Evolutionary conservation across 2,113 vertebrate species (phyloP).

Genomic region (Colinus virginianus): DNA sequence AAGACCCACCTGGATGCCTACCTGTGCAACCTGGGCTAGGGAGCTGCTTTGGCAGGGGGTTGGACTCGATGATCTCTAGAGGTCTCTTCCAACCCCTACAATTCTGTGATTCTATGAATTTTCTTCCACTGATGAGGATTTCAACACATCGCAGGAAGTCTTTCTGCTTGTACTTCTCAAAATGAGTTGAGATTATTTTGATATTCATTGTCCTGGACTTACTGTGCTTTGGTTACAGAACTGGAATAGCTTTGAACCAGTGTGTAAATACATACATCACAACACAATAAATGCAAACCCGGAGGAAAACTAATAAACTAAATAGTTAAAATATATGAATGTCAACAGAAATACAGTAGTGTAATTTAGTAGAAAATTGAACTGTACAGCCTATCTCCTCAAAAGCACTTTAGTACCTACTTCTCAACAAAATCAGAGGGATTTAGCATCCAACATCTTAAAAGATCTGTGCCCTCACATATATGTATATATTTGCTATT

Average conservation of each 20-base stretch:
- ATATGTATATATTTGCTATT: background rate
- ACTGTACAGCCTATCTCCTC: background rate
- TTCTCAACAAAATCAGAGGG: background rate
- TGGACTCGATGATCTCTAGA: no score
- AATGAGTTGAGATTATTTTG: background rate
- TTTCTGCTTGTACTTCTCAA: background rate
- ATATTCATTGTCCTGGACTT: background rate
- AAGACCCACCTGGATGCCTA: no score
- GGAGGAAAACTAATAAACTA: slow-evolving; percentile 10
- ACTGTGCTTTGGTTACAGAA: background rate
- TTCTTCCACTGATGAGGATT: background rate
- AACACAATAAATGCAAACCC: background rate
- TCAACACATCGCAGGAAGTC: background rate
- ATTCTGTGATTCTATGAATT: no score
- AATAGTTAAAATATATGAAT: background rate
- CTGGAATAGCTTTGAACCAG: background rate
- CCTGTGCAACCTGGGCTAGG: no score
- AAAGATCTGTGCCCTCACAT: background rate
- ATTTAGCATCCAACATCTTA: background rate
- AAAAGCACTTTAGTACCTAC: background rate
- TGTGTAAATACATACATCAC: background rate
- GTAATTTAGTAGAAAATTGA: background rate
- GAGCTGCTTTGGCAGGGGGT: no score
- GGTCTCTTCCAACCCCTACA: no score
- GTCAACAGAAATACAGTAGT: background rate